phyloP scores from a whole-genome alignment of 2,888 invertebrate genomes.

The Nephrocerus scutellatus region DNA sequence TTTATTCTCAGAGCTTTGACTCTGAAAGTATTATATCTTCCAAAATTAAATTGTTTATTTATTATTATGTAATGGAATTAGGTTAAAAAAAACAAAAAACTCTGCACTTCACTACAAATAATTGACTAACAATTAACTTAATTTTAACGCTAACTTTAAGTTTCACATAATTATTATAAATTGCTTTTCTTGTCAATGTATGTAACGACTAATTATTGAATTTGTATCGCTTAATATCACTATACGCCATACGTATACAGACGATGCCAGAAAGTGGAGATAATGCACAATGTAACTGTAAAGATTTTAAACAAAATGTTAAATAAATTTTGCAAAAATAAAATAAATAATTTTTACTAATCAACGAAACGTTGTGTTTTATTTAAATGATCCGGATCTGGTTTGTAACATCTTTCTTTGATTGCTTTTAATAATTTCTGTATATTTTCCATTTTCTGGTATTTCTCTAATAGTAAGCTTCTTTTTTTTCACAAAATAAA shows the following conservation, averaged over 20 bases:
- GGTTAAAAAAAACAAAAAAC: constrained; percentile 14
- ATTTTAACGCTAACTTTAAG: too few species aligned
- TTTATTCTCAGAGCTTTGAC: constrained; percentile 8
- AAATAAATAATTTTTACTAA: too few species aligned
- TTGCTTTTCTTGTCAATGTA: too few species aligned
- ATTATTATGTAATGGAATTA: constrained; percentile 1
- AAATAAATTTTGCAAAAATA: constrained; percentile 21
- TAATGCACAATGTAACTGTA: constrained; percentile 30
- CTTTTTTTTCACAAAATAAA: too few species aligned
- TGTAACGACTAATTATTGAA: too few species aligned
- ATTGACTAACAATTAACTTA: too few species aligned
- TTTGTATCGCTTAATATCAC: too few species aligned
- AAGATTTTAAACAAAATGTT: constrained; percentile 14
- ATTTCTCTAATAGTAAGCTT: constrained; percentile 5
- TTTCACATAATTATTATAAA: too few species aligned
- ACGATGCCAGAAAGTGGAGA: constrained; percentile 39
- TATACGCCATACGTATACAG: constrained; percentile 5
- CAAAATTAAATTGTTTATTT: constrained; percentile 13
- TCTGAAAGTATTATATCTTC: constrained; percentile 14
- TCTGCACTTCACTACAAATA: too few species aligned
- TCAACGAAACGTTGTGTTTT: constrained; percentile 28
- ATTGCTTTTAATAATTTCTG: too few species aligned
- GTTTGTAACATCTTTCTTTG: too few species aligned
- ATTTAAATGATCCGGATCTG: too few species aligned
- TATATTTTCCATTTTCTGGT: constrained; percentile 41